phyloP scores from a whole-genome alignment of 2,888 invertebrate genomes.

The Trichogramma evanescens region DNA sequence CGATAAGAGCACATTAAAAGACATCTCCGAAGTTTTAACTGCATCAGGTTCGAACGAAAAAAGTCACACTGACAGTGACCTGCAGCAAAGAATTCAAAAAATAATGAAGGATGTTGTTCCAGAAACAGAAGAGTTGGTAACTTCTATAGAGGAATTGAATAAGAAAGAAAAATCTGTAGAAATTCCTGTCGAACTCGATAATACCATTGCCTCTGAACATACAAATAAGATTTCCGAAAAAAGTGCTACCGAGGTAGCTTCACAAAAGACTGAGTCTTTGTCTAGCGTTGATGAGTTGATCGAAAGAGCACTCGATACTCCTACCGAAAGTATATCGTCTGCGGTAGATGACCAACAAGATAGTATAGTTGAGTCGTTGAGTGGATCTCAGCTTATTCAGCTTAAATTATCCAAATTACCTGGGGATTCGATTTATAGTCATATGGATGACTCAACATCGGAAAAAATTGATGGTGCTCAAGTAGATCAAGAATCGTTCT shows the following conservation, averaged over 20 bases:
- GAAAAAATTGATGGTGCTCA: conserved; percentile 9
- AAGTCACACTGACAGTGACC: conserved; percentile 7
- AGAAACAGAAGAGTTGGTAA: conserved; percentile 21
- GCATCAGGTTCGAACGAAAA: conserved; percentile 15
- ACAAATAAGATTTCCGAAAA: conserved; percentile 9
- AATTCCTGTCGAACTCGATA: conserved; percentile 39
- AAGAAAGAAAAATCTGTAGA: conserved; percentile 38
- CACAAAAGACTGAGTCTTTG: conserved; percentile 20
- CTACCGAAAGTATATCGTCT: conserved; percentile 32
- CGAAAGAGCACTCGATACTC: conserved; percentile 29
- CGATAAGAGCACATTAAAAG: conserved; percentile 30
- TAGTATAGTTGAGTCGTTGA: background rate
- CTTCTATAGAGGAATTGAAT: conserved; percentile 32
- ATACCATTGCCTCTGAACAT: conserved; percentile 36
- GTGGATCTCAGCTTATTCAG: conserved; percentile 6
- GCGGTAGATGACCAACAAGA: conserved; percentile 20
- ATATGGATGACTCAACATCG: conserved; percentile 1
- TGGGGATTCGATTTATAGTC: conserved; percentile 5
- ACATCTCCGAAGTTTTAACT: conserved; percentile 33
- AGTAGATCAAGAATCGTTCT: background rate
- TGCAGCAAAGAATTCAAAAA: conserved; percentile 14
- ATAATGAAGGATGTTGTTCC: conserved; percentile 19
- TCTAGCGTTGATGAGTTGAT: background rate
- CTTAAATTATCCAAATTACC: conserved; percentile 8
- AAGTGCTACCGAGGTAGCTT: conserved; percentile 23